Evolutionary conservation across 2,888 invertebrate species (phyloP).

Genomic region (Uropetala carovei): DNA sequence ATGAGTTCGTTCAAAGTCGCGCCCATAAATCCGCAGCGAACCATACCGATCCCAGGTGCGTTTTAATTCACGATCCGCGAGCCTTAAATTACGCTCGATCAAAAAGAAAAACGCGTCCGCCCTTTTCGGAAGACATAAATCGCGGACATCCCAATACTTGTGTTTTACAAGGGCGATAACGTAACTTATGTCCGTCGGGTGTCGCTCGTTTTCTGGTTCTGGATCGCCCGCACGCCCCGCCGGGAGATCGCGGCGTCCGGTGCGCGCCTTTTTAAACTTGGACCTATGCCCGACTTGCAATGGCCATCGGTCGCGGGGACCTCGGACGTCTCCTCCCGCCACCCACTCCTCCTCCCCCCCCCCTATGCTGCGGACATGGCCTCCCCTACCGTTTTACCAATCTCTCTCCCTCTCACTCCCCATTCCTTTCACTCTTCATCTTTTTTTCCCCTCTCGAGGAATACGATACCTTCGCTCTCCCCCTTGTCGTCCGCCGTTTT

Average conservation of each 20-base stretch:
- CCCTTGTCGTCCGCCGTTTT: slow-evolving; percentile 38
- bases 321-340: background rate
- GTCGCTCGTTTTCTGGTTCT: background rate
- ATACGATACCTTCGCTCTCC: slow-evolving; percentile 50
- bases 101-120: slow-evolving; percentile 9
- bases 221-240: slow-evolving; percentile 28
- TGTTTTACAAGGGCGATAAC: slow-evolving; percentile 63
- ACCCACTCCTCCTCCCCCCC: background rate
- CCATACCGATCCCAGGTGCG: slow-evolving; percentile 2
- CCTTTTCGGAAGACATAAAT: slow-evolving; percentile 12
- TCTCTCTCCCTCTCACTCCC: background rate
- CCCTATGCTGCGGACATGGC: background rate
- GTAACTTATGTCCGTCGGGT: slow-evolving; percentile 51
- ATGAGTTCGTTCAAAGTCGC: background rate
- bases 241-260: background rate
- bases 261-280: background rate
- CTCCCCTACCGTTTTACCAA: too few species aligned
- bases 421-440: background rate
- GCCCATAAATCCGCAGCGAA: background rate
- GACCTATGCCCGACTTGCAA: slow-evolving; percentile 44
- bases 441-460: background rate
- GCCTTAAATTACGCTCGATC: slow-evolving; percentile 29
- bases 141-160: slow-evolving; percentile 49
- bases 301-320: slow-evolving; percentile 43
- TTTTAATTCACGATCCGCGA: background rate